Base-by-base conservation (phyloP, 2,113 vertebrate genomes). In the Pandion haliaetus region DNA sequence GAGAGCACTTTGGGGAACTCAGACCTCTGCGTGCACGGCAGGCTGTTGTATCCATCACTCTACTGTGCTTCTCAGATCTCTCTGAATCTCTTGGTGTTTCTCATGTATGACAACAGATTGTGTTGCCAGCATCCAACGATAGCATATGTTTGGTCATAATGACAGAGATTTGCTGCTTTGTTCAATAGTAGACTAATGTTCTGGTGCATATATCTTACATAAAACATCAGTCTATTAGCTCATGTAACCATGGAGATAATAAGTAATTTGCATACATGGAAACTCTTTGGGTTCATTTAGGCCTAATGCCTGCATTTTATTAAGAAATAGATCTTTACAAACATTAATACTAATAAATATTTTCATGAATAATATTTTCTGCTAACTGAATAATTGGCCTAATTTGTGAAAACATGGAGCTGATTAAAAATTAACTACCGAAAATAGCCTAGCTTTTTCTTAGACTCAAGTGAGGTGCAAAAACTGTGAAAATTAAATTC, bases 161-260 rank as follows among this genome's bases (percentile, higher is more conserved):
- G 90, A 69, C 49, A 38, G 34, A 90, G 81, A 88, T 86, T 82
- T 73, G 38, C 36, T 85, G 50, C 76, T 93, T 96, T 91, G 34
- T 91, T 95, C 79, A 49, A 15, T n/a, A 85, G 54, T 13, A 76
- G 40, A 58, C 86, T 20, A 72, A 81, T 58, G 55, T 91, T 80
- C 77, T 97, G 59, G 49, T 86, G 82, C 70, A 28, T 95, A 38
- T 90, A 81, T 3, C 6, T 49, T 62, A 18, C 50, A 65, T 66
- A 87, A 97, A 90, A n/a, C 28, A 55, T 91, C 44, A 52, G 17
- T 87, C 78, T 93, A 50, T 90, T n/a, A 85, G 32, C 26, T 93
- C 85, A 84, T 63, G 79, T 95, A 95, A 79, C 87, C 84, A 93
- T 90, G 65, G 95, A 82, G 91, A 95, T 95, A 83, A 71, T 52